These are phyloP conservation scores for Zalophus californianus DNA, from an alignment of 2,797 vertebrate species.

Conservation along the genomic window DNA sequence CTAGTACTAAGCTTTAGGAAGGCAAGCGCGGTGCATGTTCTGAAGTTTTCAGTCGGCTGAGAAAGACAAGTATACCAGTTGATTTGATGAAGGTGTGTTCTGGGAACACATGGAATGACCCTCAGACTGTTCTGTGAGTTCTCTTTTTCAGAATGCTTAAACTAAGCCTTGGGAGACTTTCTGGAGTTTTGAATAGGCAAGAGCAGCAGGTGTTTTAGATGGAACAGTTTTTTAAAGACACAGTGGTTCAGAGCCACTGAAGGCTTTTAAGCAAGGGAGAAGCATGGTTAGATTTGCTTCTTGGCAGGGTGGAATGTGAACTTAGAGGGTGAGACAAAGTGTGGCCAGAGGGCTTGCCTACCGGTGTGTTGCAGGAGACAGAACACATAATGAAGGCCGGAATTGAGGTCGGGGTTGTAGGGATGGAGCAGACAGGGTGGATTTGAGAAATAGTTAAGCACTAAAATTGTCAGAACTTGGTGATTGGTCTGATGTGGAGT, in stretches of 20 bases:
- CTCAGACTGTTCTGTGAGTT: background rate
- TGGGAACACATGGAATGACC: background rate
- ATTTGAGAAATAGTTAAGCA: background rate
- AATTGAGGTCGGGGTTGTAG: background rate
- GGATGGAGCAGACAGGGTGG: background rate
- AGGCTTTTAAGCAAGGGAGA: background rate
- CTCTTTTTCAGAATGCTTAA: background rate
- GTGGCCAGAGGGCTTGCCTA: background rate
- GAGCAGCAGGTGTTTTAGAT: constrained; percentile 22
- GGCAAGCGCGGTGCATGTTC: background rate
- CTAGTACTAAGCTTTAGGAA: background rate
- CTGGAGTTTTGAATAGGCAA: background rate
- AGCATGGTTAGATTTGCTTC: background rate
- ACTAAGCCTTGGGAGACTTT: background rate
- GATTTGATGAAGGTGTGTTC: background rate
- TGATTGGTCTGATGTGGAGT: background rate
- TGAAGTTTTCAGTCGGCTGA: background rate
- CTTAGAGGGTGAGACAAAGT: background rate
- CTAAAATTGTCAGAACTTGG: background rate
- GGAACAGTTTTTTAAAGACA: background rate
- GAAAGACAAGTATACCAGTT: background rate
- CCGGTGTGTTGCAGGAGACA: background rate
- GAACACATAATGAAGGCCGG: background rate
- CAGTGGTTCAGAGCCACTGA: background rate
- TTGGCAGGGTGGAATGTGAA: background rate